Evolutionary conservation across 2,888 invertebrate species (phyloP), one percentile per base, ranked within the genome.

Genomic region (Xanthorhoe designata): DNA sequence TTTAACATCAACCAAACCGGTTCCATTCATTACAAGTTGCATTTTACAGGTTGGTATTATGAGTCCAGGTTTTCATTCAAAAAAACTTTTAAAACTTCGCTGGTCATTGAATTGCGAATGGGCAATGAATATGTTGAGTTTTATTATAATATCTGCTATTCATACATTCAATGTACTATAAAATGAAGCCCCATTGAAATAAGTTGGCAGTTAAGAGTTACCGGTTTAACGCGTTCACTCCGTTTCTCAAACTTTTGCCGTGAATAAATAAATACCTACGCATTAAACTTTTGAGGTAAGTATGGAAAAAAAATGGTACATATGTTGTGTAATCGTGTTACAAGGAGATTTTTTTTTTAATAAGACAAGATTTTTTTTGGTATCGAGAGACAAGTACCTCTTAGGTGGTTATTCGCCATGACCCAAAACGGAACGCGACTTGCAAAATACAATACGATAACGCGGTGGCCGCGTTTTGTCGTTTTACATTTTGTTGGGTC

Each of bases 241-340:
- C 62, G 76, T 55, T 75, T 76, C 74, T 64, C 71, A 77, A 78
- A 78, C 64, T 64, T 70, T 68, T 75, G 56, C 50, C 73, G 63
- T 74, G 71, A 75, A 73, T 71, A n/a, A 32, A 53, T 53, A 17
- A 15, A 47, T 47, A n/a, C n/a, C n/a, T n/a, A 6, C 6, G 45
- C 45, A 24, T 45, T 45, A 4, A 45, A n/a, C n/a, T 45, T 45
- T 45, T 17, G 47, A 32, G 32, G 4, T 24, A 24, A 24, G 24
- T 24, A 24, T n/a, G n/a, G n/a, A n/a, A n/a, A n/a, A n/a, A n/a
- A n/a, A n/a, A n/a, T n/a, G 24, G 24, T 24, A 24, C 24, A 24
- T 24, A 24, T n/a, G 24, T 24, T 24, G n/a, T n/a, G n/a, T n/a
- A n/a, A n/a, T n/a, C n/a, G n/a, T n/a, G n/a, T n/a, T n/a, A n/a